Conservation (phyloP, 2,797 vertebrate genomes). For the Rhynchotus rufescens region DNA sequence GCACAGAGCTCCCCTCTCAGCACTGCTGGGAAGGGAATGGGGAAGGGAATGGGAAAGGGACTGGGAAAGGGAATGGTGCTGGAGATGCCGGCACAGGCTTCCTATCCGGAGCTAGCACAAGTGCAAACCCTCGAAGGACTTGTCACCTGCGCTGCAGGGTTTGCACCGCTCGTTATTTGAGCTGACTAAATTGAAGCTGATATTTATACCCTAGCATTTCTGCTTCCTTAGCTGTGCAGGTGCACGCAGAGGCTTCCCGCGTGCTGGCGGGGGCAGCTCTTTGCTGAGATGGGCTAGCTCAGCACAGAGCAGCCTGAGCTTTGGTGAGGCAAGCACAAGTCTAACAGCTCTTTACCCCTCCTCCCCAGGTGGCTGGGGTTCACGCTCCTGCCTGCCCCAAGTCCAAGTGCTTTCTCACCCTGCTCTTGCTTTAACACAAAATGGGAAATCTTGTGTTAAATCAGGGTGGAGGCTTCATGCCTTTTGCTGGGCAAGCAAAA, state of each 20-base stretch:
- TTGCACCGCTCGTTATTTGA: background rate
- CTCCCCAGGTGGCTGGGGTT: background rate
- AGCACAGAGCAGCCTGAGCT: conserved; percentile 1
- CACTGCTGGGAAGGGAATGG: background rate
- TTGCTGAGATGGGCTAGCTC: background rate
- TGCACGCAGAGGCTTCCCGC: conserved; percentile 23
- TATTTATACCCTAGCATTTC: conserved; percentile 3
- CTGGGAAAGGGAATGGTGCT: background rate
- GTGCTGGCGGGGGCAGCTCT: background rate
- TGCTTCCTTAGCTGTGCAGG: background rate
- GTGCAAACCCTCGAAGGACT: background rate
- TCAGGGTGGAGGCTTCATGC: background rate
- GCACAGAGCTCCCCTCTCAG: background rate
- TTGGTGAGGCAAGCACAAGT: background rate
- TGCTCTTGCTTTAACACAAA: background rate
- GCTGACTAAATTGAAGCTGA: conserved; percentile 20
- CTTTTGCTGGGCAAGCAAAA: background rate
- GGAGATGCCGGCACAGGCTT: background rate
- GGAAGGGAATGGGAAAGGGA: background rate
- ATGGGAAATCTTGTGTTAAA: background rate
- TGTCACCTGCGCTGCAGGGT: background rate
- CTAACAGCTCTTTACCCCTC: background rate
- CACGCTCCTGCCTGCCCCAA: background rate
- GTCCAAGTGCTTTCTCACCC: background rate
- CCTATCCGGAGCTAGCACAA: background rate